Base-by-base conservation (phyloP, 2,888 invertebrate species). In the Ditula angustiorana region DNA sequence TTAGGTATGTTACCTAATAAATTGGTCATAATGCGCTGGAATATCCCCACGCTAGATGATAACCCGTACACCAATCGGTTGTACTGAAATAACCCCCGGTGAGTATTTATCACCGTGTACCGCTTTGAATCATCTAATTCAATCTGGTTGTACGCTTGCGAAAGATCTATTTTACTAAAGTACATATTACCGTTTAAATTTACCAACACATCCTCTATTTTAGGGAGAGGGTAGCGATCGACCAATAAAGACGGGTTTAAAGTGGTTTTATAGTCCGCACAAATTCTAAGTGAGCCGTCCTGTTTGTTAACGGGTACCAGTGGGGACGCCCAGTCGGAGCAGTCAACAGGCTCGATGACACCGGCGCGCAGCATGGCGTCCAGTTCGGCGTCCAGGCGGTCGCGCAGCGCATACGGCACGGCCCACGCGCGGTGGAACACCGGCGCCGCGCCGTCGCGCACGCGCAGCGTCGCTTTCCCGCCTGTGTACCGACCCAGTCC, bases 201-300 rank as follows among this genome's bases (percentile, higher is more conserved):
- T 19, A 35, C 49, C 13, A 69, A 50, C 7, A 69, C 11, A n/a
- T 69, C 69, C 11, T 69, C 67, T 16, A 69, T 30, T 35, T 33
- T 57, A 5, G 69, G 69, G 7, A 63, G 16, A 1, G 67, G 67
- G 19, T 50, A 64, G 21, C 60, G 47, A 41, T 67, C 67, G 13
- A 67, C 57, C 46, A 56, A 16, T 35, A 67, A 52, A 13, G 46
- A 62, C 10, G 35, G 47, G 37, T 66, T 61, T 3, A 66, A n/a
- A 21, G 66, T 66, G 2, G 49, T 37, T 23, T 67, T 67, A 26
- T 53, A 67, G 19, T 67, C 67, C 4, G 58, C 67, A 35, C 62
- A 67, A 11, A 60, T 56, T 10, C 60, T 26, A 11, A 66, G 21
- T 5, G 21, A n/a, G 5, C 66, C 52, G 41, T 64, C 69, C 0